Evolutionary conservation across 2,888 invertebrate genomes (phyloP).

Genomic region (Marronus borbonicus): DNA sequence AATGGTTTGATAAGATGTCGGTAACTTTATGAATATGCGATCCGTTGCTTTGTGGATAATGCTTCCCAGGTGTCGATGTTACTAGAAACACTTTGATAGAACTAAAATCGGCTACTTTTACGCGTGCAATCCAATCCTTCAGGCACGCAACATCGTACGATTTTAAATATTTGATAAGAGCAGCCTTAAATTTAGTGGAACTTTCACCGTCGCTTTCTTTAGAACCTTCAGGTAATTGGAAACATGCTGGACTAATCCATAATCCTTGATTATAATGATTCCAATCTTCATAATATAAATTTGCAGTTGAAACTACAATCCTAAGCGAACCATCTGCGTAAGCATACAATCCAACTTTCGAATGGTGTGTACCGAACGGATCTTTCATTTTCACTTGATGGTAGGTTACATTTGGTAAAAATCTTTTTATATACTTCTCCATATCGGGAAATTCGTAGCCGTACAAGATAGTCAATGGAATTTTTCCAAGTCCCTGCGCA

Average conservation of each 20-base stretch:
- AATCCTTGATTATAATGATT: conserved; percentile 95
- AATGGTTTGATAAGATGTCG: conserved; percentile 78
- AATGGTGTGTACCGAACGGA: conserved; percentile 90
- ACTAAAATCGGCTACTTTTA: conserved; percentile 87
- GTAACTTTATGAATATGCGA: conserved; percentile 75
- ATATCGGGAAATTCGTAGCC: conserved; percentile 77
- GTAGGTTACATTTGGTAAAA: conserved; percentile 77
- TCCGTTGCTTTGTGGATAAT: conserved; percentile 54
- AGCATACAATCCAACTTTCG: conserved; percentile 92
- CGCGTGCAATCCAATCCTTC: conserved; percentile 81
- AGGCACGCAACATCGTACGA: conserved; percentile 81
- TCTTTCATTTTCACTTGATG: conserved; percentile 82
- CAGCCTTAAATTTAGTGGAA: conserved; percentile 85
- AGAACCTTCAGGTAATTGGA: conserved; percentile 74
- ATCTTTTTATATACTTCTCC: conserved; percentile 72
- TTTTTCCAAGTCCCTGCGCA: conserved; percentile 81
- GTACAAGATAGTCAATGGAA: conserved; percentile 83
- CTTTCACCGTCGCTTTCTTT: conserved; percentile 81
- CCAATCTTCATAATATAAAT: conserved; percentile 94
- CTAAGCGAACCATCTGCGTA: conserved; percentile 88
- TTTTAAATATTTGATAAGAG: conserved; percentile 82
- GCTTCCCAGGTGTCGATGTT: conserved; percentile 87
- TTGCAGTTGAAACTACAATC: conserved; percentile 92
- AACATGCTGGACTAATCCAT: conserved; percentile 91
- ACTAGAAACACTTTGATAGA: conserved; percentile 88